Evolutionary conservation across 2,113 vertebrate genomes (phyloP), one percentile per base, ranked within the genome.

Genomic region (Marmota flaviventris): DNA sequence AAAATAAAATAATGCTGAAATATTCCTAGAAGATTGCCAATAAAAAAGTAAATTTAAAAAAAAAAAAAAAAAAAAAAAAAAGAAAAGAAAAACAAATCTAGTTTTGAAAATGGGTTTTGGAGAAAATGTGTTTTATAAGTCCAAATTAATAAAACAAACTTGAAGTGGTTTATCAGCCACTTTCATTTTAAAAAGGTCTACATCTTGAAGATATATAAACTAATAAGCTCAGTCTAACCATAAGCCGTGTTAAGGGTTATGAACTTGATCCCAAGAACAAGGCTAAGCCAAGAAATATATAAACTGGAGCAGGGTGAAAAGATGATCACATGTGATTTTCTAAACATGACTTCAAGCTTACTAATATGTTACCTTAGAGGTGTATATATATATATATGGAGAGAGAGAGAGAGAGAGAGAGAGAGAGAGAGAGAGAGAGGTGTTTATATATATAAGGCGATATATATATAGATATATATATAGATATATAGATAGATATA

Each of bases 31-130:
- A n/a, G n/a, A n/a, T n/a, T n/a, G n/a, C n/a, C n/a, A n/a, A n/a
- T n/a, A n/a, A n/a, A n/a, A n/a, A n/a, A n/a, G n/a, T n/a, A n/a
- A n/a, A n/a, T n/a, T n/a, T n/a, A n/a, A n/a, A n/a, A n/a, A n/a
- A n/a, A n/a, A n/a, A n/a, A n/a, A n/a, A n/a, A n/a, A n/a, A n/a
- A n/a, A n/a, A n/a, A n/a, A n/a, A n/a, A n/a, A n/a, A n/a, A n/a
- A n/a, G n/a, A n/a, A n/a, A n/a, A 34, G 37, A 42, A 91, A 63
- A 39, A 51, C 91, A 73, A 14, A 16, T 39, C 5, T 39, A 76
- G 32, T 70, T 94, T 92, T 69, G 29, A 69, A 96, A 76, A 63
- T 25, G 69, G 11, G 61, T 82, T 76, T 93, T 76, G 37, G n/a
- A 82, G 72, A 13, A 72, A 48, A 72, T 48, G 20, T 79, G 22